Conservation (phyloP, 2,797 vertebrate genomes). For the Gymnoscopelus microlampas region DNA sequence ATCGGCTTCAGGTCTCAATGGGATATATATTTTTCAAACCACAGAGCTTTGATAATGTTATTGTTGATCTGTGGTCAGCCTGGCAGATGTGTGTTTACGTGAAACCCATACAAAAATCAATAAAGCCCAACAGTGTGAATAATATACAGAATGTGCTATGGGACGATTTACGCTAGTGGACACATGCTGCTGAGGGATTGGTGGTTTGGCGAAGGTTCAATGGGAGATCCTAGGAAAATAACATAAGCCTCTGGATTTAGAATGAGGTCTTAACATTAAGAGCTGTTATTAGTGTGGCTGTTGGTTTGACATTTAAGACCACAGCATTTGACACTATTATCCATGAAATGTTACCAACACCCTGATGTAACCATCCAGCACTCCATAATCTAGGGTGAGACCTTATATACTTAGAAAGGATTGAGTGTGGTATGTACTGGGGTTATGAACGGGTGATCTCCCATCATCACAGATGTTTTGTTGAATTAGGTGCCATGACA, state of each 20-base stretch:
- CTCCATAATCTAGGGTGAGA: neutral
- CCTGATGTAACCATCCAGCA: neutral
- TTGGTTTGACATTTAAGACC: conserved; percentile 35
- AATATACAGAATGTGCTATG: conserved; percentile 29
- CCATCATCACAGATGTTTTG: too few relatives aligned
- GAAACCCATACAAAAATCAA: conserved; percentile 20
- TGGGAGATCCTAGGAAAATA: conserved; percentile 39
- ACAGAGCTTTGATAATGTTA: neutral
- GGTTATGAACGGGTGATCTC: too few relatives aligned
- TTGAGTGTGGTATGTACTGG: too few relatives aligned
- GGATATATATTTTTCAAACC: too few relatives aligned
- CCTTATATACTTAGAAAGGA: too few relatives aligned
- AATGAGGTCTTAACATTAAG: conserved; percentile 26
- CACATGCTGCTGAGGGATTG: conserved; percentile 62
- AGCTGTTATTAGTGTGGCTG: conserved; percentile 18
- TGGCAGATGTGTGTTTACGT: conserved; percentile 37
- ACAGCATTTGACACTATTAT: conserved; percentile 16
- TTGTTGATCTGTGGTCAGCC: conserved; percentile 17
- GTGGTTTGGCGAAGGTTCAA: conserved; percentile 4
- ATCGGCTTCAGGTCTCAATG: too few relatives aligned
- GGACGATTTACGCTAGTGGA: conserved; percentile 44
- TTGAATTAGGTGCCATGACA: too few relatives aligned
- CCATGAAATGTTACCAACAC: neutral
- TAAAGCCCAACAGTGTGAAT: conserved; percentile 29
- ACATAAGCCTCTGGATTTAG: conserved; percentile 35